Conservation (phyloP, 2,888 invertebrate genomes). For the Siphlonurus alternatus region DNA sequence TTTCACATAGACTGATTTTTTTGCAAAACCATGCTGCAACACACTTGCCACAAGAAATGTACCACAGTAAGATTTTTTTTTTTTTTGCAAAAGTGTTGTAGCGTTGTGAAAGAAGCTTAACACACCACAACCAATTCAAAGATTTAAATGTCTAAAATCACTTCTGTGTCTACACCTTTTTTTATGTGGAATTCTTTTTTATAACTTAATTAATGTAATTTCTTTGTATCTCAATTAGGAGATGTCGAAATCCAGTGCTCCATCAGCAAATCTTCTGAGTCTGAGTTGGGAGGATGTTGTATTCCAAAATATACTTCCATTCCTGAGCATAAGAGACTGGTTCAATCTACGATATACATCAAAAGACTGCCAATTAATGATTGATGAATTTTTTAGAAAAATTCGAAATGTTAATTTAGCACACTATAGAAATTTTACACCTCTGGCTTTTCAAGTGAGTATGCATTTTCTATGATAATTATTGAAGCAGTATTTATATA, state of each 20-base stretch:
- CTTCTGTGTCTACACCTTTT: too few relatives aligned
- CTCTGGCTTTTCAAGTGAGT: conserved; percentile 1
- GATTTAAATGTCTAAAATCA: too few relatives aligned
- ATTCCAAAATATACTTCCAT: conserved; percentile 8
- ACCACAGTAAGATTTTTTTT: too few relatives aligned
- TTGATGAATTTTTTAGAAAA: conserved; percentile 4
- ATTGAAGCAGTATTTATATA: neutral
- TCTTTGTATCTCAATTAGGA: too few relatives aligned
- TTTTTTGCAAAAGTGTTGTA: too few relatives aligned
- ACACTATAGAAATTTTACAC: neutral
- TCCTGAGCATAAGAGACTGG: conserved; percentile 6
- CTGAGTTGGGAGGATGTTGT: conserved; percentile 8
- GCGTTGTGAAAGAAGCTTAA: too few relatives aligned
- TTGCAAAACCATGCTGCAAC: too few relatives aligned
- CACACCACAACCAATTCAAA: too few relatives aligned
- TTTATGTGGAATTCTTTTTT: too few relatives aligned
- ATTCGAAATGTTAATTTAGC: conserved; percentile 1
- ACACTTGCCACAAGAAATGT: too few relatives aligned
- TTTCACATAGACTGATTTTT: too few relatives aligned
- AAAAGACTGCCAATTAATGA: neutral
- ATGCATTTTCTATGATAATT: neutral
- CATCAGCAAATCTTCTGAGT: neutral
- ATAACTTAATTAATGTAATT: too few relatives aligned
- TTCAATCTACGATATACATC: conserved; percentile 5
- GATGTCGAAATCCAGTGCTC: neutral